phyloP scores from a whole-genome alignment of 2,888 invertebrate species.

The Beris chalybata region DNA sequence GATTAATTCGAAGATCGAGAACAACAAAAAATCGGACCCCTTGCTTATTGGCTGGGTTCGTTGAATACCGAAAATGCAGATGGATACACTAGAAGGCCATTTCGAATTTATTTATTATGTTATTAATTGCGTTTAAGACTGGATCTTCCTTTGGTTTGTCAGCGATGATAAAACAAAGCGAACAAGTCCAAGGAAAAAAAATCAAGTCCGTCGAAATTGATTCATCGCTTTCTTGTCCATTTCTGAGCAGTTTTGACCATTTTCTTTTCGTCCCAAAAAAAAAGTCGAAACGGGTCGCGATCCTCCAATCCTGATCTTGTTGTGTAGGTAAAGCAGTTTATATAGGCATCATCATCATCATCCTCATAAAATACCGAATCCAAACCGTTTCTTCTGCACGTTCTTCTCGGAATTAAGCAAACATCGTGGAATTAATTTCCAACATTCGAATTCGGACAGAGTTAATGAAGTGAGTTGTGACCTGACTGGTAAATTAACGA shows the following conservation, averaged over 20 bases:
- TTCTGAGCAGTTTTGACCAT: too few species aligned
- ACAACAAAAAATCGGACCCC: constrained; percentile 17
- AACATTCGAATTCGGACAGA: constrained; percentile 31
- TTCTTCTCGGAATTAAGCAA: constrained; percentile 21
- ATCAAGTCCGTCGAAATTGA: constrained; percentile 18
- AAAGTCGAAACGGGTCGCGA: too few species aligned
- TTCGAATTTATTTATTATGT: constrained; percentile 30
- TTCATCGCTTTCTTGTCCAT: constrained; percentile 13
- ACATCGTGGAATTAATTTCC: constrained; percentile 29
- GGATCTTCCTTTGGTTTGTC: not conserved
- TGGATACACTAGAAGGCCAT: constrained; percentile 16
- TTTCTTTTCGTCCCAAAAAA: too few species aligned
- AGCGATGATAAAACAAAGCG: not conserved
- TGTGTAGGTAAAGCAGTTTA: too few species aligned
- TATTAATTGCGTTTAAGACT: constrained; percentile 21
- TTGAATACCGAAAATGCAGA: constrained; percentile 17
- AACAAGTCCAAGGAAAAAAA: not conserved
- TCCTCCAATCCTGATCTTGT: too few species aligned
- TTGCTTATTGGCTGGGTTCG: constrained; percentile 25
- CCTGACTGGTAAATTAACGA: constrained; percentile 31
- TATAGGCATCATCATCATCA: too few species aligned
- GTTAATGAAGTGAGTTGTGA: constrained; percentile 33
- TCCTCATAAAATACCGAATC: too few species aligned
- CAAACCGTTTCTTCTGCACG: too few species aligned
- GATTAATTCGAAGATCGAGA: constrained; percentile 10